Percentiles rank a stretch among this genome's conserved stretches.
phyloP scores from a whole-genome alignment of 2,888 invertebrate species.

The Drosophila paramelanica region DNA sequence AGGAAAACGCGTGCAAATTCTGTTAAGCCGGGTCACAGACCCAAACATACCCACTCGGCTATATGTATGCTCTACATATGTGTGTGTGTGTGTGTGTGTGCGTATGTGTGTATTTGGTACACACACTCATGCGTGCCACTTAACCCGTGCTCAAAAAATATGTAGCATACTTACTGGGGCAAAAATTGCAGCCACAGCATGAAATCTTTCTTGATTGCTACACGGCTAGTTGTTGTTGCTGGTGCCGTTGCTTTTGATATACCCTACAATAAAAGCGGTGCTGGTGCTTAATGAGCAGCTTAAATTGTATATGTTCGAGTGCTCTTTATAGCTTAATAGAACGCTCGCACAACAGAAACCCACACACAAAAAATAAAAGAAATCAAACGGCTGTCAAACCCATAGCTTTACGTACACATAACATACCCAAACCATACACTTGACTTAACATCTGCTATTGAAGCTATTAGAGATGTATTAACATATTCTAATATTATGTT shows the following conservation, averaged over 20 bases:
- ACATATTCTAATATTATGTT: too few relatives aligned
- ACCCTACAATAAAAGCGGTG: slow-evolving; percentile 23
- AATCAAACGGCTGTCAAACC: too few relatives aligned
- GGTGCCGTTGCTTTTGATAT: slow-evolving; percentile 25
- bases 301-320: not conserved
- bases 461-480: too few relatives aligned
- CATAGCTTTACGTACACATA: not conserved
- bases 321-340: not conserved
- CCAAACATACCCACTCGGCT: slow-evolving; percentile 28
- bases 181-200: slow-evolving; percentile 69
- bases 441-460: too few relatives aligned
- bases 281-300: not conserved
- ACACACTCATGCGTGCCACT: slow-evolving; percentile 53
- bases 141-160: slow-evolving; percentile 71
- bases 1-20: slow-evolving; percentile 39
- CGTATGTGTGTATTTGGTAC: slow-evolving; percentile 24
- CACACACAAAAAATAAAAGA: too few relatives aligned
- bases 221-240: slow-evolving; percentile 33
- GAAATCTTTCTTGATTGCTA: slow-evolving; percentile 61
- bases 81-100: not conserved
- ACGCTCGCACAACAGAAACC: not conserved
- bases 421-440: not conserved
- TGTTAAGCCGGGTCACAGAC: slow-evolving; percentile 53
- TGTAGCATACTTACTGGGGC: slow-evolving; percentile 77
- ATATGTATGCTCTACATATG: slow-evolving; percentile 16